A percentile compares a stretch with the other conserved stretches of the same genome.
Evolutionary conservation across 2,113 vertebrate genomes (phyloP).

Genomic region (Microtus richardsoni): DNA sequence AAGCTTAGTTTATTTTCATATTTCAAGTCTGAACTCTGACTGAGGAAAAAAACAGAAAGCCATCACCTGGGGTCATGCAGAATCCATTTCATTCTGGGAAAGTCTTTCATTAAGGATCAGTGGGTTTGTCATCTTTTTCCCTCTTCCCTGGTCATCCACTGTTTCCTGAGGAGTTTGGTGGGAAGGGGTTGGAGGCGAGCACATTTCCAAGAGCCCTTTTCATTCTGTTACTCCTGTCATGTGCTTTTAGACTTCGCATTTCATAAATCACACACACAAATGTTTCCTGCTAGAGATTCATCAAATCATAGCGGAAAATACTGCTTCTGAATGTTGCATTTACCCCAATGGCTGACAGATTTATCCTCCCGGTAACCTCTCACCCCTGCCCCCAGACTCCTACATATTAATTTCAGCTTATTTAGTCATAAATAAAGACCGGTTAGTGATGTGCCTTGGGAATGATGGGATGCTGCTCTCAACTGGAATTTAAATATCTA

Average conservation of each 20-base stretch:
- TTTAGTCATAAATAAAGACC: slow-evolving; percentile 66
- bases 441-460: slow-evolving; percentile 72
- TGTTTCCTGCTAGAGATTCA: slow-evolving; percentile 47
- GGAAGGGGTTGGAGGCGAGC: not conserved
- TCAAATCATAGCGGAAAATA: slow-evolving; percentile 42
- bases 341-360: slow-evolving; percentile 61
- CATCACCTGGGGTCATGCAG: not conserved
- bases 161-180: slow-evolving; percentile 32
- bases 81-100: slow-evolving; percentile 1
- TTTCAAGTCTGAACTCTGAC: slow-evolving; percentile 61
- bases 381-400: not conserved
- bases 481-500: slow-evolving; percentile 75
- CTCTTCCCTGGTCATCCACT: slow-evolving; percentile 46
- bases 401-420: slow-evolving; percentile 64
- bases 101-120: slow-evolving; percentile 23
- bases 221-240: not conserved
- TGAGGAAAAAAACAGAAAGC: not conserved
- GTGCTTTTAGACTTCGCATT: not conserved
- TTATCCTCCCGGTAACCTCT: slow-evolving; percentile 66
- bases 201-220: not conserved
- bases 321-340: slow-evolving; percentile 66
- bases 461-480: slow-evolving; percentile 71
- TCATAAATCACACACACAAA: not conserved
- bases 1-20: slow-evolving; percentile 43
- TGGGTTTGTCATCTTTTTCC: not conserved